Conservation (phyloP, 2,797 vertebrate species). For the Lates japonicus region DNA sequence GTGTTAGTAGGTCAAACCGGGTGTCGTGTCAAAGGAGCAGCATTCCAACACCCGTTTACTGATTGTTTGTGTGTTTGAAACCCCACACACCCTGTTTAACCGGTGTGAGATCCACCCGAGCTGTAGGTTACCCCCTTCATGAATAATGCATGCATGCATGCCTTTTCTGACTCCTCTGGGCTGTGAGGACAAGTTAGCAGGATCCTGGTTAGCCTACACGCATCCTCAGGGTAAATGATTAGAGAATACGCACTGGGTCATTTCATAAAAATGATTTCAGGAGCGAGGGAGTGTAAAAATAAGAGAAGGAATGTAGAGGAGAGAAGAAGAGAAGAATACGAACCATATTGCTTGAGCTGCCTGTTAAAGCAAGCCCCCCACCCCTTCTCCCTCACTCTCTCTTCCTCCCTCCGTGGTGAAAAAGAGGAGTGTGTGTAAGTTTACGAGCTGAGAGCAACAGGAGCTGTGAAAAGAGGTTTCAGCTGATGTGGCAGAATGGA, state of each 20-base stretch:
- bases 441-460: slow-evolving; percentile 85
- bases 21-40: slow-evolving; percentile 42
- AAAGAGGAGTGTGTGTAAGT: slow-evolving; percentile 69
- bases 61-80: slow-evolving; percentile 38
- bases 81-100: slow-evolving; percentile 55
- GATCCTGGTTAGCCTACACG: slow-evolving; percentile 53
- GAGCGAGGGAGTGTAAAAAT: slow-evolving; percentile 24
- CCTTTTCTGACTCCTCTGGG: slow-evolving; percentile 24
- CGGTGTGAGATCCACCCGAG: slow-evolving; percentile 38
- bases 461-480: slow-evolving; percentile 83
- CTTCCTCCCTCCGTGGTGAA: slow-evolving; percentile 32
- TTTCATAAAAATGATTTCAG: slow-evolving; percentile 2
- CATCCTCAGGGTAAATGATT: slow-evolving; percentile 71
- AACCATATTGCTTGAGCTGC: slow-evolving; percentile 50
- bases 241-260: slow-evolving; percentile 59
- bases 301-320: slow-evolving; percentile 34
- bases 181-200: slow-evolving; percentile 61
- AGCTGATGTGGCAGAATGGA: slow-evolving; percentile 84
- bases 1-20: slow-evolving; percentile 72
- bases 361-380: slow-evolving; percentile 30
- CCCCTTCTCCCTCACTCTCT: slow-evolving; percentile 18
- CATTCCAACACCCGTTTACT: slow-evolving; percentile 46
- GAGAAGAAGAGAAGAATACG: slow-evolving; percentile 36
- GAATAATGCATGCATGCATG: slow-evolving; percentile 63
- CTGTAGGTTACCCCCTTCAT: slow-evolving; percentile 28